Evolutionary conservation across 1,140 invertebrate species (phyloP), one percentile per base, ranked within the genome.

Genomic region (Hestina assimilis): DNA sequence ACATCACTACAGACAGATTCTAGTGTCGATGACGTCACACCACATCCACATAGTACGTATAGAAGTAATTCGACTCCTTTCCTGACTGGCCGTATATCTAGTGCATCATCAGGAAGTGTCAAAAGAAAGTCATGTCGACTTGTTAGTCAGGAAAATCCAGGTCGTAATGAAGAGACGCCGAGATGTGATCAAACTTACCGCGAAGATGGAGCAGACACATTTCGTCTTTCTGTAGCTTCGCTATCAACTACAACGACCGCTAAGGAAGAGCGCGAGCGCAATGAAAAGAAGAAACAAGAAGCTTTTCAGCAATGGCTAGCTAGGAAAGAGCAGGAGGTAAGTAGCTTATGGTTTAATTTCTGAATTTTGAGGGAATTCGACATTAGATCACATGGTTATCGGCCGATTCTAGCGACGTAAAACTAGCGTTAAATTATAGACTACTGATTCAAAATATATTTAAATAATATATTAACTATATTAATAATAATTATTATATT

Each of bases 281-380:
- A 76, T 45, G 83, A 89, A 53, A 77, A 74, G 53, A 86, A 74
- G 43, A 79, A 63, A 20, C 75, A 81, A 23, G 84, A 89, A 31
- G 84, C 84, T 1, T 89, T 84, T 58, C 66, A 85, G 43, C 69
- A 79, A 47, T 89, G 87, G 87, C 35, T 87, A 0, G 72, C 69
- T 19, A 59, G 80, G 1, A 89, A 89, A 72, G 87, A 88, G 55
- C 75, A 81, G 55, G 84, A 88, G 68, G 87, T 88, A 41, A n/a
- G 26, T 45, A 31, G 4, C 1, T 41, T 8, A 8, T 35, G 5
- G 3, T 31, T 45, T 19, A n/a, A n/a, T n/a, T n/a, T n/a, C n/a
- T n/a, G n/a, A n/a, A n/a, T n/a, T n/a, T n/a, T n/a, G n/a, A n/a
- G n/a, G n/a, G n/a, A n/a, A n/a, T n/a, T n/a, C n/a, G n/a, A n/a